phyloP scores from a whole-genome alignment of 2,113 vertebrate species.

The Marmota flaviventris region DNA sequence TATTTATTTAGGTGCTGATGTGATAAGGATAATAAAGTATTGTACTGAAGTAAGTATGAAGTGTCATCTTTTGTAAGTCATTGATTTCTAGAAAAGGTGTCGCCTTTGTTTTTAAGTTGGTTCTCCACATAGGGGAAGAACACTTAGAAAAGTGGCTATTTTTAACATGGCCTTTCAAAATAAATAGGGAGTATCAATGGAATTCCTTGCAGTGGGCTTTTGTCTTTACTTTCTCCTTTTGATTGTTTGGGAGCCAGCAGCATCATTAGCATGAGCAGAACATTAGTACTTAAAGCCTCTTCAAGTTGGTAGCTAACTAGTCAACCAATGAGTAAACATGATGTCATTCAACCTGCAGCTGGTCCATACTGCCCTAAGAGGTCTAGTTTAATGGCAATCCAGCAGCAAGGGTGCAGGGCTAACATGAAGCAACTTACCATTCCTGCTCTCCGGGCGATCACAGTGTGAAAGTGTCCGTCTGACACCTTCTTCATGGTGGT shows the following conservation, averaged over 20 bases:
- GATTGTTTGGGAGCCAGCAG: background rate
- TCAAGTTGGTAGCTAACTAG: conserved; percentile 55
- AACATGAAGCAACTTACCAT: conserved; percentile 91
- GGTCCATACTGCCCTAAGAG: background rate
- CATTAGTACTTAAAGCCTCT: background rate
- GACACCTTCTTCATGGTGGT: conserved; percentile 96
- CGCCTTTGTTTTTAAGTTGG: background rate
- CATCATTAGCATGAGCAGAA: background rate
- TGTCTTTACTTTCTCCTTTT: background rate
- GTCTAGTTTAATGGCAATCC: background rate
- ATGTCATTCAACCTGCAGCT: background rate
- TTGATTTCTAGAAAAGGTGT: background rate
- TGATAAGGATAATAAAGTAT: background rate
- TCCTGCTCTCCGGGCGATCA: conserved; percentile 96
- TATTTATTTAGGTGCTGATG: background rate
- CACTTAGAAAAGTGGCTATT: background rate
- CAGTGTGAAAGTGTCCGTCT: conserved; percentile 97
- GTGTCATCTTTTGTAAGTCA: background rate
- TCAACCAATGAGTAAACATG: background rate
- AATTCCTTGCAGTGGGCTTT: background rate
- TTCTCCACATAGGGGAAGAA: background rate
- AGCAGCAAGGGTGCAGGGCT: background rate
- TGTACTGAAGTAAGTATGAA: background rate
- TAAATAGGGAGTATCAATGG: background rate
- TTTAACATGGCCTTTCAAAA: background rate